Base-by-base conservation (phyloP, 1,140 invertebrate genomes). In the Mactra quadrangularis region DNA sequence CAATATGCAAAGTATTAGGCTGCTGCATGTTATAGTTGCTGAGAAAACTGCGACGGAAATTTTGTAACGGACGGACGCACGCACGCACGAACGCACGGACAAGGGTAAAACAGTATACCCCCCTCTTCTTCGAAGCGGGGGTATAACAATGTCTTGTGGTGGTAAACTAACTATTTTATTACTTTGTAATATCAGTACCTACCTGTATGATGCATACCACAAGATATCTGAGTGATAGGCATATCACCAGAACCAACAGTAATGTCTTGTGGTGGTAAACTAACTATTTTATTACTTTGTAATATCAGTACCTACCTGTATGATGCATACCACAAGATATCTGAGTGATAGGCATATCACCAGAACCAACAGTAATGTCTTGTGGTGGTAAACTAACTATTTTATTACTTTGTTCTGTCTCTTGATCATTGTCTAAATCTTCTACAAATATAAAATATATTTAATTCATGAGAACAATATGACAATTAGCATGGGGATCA, bases 241-340 rank as follows among this genome's bases (percentile, higher is more conserved):
- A 94, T 95, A 25, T 92, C 89, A 86, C 91, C 95, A 76, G 91
- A 95, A 11, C 88, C 89, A 62, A 98, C 91, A 66, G 94, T 93
- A 17, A 98, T 94, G 86, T 95, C 94, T 4, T 96, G 96, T 25
- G 97, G 97, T 57, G 97, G 95, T 71, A 98, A 93, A 84, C 95
- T 96, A 22, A 95, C 87, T 35, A 85, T 95, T 74, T 97, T 94
- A 81, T 94, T 94, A 47, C 90, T 89, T 19, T 91, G 88, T n/a
- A 94, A 94, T 53, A 88, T 86, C 75, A n/a, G n/a, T n/a, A n/a
- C 72, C 87, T 91, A 95, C 95, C 94, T 82, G 97, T 97, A 89
- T 99, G 98, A 92, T 98, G 97, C 57, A 98, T 94, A 11, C 98
- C 98, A 93, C 97, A 98, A 1, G 97, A 95, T 27, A 98, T 95